These are phyloP conservation scores for Anastrepha obliqua DNA, from an alignment of 1,140 invertebrate species.

Conservation along the genomic window DNA sequence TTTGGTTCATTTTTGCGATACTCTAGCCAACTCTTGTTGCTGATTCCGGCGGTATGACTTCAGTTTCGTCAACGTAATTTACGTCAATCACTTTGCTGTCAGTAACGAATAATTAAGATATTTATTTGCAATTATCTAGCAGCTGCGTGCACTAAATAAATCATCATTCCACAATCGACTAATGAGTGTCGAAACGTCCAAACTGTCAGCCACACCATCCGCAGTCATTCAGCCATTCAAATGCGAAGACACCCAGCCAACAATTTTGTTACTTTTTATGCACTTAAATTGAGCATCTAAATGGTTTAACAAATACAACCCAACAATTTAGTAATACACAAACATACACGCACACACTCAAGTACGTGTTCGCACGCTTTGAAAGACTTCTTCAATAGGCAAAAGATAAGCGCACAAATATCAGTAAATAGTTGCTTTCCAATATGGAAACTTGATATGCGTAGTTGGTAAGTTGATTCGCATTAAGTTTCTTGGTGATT, in stretches of 20 bases:
- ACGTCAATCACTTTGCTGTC: conserved; percentile 40
- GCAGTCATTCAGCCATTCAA: conserved; percentile 6
- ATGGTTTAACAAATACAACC: conserved; percentile 1
- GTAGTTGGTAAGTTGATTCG: conserved; percentile 48
- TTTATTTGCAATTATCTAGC: conserved; percentile 48
- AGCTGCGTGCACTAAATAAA: conserved; percentile 52
- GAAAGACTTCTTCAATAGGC: conserved; percentile 9
- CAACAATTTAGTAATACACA: neutral
- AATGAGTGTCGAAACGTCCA: conserved; percentile 43
- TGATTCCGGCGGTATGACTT: no score
- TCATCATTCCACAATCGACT: conserved; percentile 45
- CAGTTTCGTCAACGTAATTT: neutral
- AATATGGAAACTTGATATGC: conserved; percentile 49
- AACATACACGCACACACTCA: neutral
- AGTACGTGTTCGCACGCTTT: neutral
- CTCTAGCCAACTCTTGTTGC: no score
- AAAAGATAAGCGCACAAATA: conserved; percentile 17
- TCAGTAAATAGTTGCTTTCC: neutral
- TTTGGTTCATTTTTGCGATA: no score
- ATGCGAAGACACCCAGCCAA: neutral
- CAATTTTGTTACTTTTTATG: conserved; percentile 8
- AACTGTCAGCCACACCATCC: conserved; percentile 33
- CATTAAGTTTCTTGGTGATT: conserved; percentile 27
- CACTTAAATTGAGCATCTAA: neutral
- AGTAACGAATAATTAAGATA: conserved; percentile 45